Percentiles rank a stretch among this genome's conserved stretches.
These are phyloP conservation scores for Meloidogyne exigua DNA, from an alignment of 1,140 invertebrate genomes.

Conservation along the genomic window DNA sequence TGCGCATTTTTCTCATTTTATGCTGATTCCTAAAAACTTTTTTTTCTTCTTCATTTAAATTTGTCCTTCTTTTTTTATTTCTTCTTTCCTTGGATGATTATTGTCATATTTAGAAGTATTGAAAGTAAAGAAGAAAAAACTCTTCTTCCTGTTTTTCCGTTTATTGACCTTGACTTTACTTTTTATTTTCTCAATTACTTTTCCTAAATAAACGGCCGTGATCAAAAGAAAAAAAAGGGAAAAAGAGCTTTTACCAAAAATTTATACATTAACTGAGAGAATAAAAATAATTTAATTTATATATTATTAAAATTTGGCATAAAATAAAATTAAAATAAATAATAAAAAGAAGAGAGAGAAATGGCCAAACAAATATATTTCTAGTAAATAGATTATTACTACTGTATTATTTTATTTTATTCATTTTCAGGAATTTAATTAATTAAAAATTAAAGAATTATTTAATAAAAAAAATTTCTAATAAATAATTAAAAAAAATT, in stretches of 20 bases:
- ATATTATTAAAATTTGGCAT: background rate
- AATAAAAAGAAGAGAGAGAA: too few relatives aligned
- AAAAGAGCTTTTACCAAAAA: background rate
- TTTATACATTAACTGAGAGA: background rate
- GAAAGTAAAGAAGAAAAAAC: background rate
- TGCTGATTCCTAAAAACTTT: background rate
- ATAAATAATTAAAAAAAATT: too few relatives aligned
- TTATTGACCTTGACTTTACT: background rate
- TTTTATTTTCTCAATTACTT: background rate
- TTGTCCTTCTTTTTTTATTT: background rate
- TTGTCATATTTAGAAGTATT: background rate
- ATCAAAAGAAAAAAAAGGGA: too few relatives aligned
- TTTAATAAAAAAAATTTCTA: too few relatives aligned
- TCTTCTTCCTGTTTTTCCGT: slow-evolving; percentile 1
- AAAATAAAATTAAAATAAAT: too few relatives aligned
- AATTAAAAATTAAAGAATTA: too few relatives aligned
- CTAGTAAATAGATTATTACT: too few relatives aligned
- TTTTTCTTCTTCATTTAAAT: background rate
- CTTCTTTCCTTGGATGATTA: background rate
- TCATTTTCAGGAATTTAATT: too few relatives aligned
- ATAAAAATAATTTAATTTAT: background rate
- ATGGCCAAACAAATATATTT: too few relatives aligned
- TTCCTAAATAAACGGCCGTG: background rate
- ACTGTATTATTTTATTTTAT: too few relatives aligned
- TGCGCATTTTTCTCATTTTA: background rate